Evolutionary conservation across 1,140 invertebrate species (phyloP), one percentile per base, ranked within the genome.

Genomic region (Leptinotarsa defecta): DNA sequence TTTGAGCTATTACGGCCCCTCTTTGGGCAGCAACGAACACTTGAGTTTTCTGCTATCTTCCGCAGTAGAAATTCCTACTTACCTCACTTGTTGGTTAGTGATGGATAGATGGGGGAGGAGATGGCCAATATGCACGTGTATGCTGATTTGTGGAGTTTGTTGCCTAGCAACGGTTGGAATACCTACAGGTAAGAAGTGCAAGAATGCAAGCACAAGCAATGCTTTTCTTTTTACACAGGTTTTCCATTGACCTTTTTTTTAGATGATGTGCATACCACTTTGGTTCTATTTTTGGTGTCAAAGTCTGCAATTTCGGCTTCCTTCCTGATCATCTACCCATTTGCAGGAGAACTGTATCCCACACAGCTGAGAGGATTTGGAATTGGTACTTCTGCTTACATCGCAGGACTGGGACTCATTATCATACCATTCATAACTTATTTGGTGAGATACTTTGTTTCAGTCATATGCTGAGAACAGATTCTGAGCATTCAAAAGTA

Each of bases 341-440:
- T 96, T 84, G 94, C 95, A 80, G 94, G 94, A 4, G 95, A 96
- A 87, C 85, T 96, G 15, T 96, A 95, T 86, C 95, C 95, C 1
- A 95, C 94, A 3, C 92, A 95, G 85, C 88, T 95, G 20, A 89
- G 94, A 77, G 95, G 94, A 3, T 87, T 96, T 48, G 95, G 95
- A 13, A 95, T 96, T 76, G 94, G 94, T n/a, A 92, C 94, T 52
- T 95, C 94, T 3, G 94, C 94, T 19, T 96, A 96, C 83, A 92
- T 96, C 73, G 94, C 94, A 22, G 94, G 94, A 20, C 86, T 96
- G 75, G 95, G 94, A 27, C 87, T 96, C 15, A 94, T 96, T 76
- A 92, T 96, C 57, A 95, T 97, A 81, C 94, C 95, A 13, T 95
- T 97, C 86, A 93, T 97, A 63, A 96, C 94, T 63, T 95, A 96